These are phyloP conservation scores for Polyergus mexicanus DNA, from an alignment of 1,140 invertebrate genomes.

Conservation along the genomic window DNA sequence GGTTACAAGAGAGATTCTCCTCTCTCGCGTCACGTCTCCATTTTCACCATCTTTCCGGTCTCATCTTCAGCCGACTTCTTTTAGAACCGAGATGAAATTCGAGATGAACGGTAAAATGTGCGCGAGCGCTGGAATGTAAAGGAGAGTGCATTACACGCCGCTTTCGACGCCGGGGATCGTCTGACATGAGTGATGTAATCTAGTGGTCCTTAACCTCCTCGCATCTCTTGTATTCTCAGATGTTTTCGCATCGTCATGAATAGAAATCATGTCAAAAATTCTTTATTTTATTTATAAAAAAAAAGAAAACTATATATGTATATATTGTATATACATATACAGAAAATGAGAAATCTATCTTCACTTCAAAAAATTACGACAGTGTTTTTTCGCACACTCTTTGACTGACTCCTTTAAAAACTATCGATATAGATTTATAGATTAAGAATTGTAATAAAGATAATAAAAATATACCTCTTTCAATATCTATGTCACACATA, in stretches of 20 bases:
- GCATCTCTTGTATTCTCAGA: constrained; percentile 27
- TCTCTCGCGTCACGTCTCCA: constrained; percentile 25
- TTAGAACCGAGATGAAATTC: constrained; percentile 53
- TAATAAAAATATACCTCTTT: not conserved
- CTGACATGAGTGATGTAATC: constrained; percentile 54
- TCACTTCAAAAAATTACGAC: not conserved
- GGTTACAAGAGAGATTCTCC: not conserved
- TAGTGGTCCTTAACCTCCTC: constrained; percentile 39
- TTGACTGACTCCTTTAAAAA: too few relatives aligned
- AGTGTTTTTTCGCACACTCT: not conserved
- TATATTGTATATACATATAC: too few relatives aligned
- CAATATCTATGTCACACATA: not conserved
- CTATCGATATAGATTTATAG: not conserved
- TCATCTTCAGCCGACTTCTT: constrained; percentile 40
- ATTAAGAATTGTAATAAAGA: not conserved
- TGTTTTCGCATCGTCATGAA: not conserved
- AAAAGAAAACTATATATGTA: too few relatives aligned
- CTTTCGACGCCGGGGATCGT: constrained; percentile 11
- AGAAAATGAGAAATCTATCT: not conserved
- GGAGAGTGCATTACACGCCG: constrained; percentile 38
- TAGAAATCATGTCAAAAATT: not conserved
- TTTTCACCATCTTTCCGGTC: constrained; percentile 21
- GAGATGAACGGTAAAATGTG: constrained; percentile 39
- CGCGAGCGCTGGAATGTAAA: constrained; percentile 42
- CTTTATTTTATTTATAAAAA: not conserved